phyloP scores from a whole-genome alignment of 2,797 vertebrate species.

The Siniperca undulata region DNA sequence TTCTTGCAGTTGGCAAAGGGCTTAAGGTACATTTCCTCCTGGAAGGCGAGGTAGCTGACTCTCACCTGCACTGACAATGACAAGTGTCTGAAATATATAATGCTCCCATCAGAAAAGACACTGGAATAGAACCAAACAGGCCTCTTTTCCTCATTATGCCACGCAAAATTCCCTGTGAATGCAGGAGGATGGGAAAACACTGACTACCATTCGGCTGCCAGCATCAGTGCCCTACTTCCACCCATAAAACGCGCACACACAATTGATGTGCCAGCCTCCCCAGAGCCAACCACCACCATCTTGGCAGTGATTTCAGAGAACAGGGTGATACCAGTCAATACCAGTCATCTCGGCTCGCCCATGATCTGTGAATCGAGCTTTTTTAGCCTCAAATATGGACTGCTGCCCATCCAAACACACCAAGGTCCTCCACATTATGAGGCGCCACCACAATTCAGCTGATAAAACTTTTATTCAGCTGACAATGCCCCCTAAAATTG shows the following conservation, averaged over 20 bases:
- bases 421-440: neutral
- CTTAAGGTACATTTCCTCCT: neutral
- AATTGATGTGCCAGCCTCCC: conserved; percentile 33
- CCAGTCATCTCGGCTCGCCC: neutral
- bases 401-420: neutral
- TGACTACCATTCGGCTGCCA: conserved; percentile 26
- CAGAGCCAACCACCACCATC: conserved; percentile 32
- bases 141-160: neutral
- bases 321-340: conserved; percentile 22
- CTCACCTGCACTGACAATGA: neutral
- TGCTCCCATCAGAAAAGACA: neutral
- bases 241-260: conserved; percentile 34
- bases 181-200: conserved; percentile 9
- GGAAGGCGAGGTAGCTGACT: neutral
- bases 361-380: conserved; percentile 7
- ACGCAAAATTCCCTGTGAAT: neutral
- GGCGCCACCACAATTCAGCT: neutral
- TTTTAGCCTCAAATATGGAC: neutral
- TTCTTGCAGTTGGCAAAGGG: neutral
- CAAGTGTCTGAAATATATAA: neutral
- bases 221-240: conserved; percentile 36
- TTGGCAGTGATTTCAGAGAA: conserved; percentile 38
- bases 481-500: neutral
- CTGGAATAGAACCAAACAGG: neutral
- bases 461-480: conserved; percentile 3